Conservation (phyloP, 2,888 invertebrate species). For the Meandrusa payeni region DNA sequence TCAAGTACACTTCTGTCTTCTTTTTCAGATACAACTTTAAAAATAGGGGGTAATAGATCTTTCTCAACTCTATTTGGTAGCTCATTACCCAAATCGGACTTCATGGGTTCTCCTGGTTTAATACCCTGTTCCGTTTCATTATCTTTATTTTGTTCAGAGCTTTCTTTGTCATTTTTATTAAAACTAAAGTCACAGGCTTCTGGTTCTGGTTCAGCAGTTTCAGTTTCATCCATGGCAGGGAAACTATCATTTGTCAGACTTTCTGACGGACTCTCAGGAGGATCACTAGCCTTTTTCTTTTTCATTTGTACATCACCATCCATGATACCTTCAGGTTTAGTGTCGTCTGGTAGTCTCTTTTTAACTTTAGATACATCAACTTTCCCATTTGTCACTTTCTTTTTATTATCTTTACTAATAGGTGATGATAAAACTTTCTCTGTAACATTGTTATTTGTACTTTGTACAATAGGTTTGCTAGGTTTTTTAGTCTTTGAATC, state of each 20-base stretch:
- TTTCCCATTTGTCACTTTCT: constrained; percentile 72
- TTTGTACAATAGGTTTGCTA: constrained; percentile 57
- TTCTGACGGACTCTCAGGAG: constrained; percentile 89
- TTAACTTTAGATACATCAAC: constrained; percentile 79
- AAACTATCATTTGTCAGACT: constrained; percentile 93
- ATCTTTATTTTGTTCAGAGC: constrained; percentile 60
- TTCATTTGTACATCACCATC: constrained; percentile 82
- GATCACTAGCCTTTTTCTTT: constrained; percentile 73
- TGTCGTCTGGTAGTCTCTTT: constrained; percentile 79
- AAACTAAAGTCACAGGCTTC: constrained; percentile 75
- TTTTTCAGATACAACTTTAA: constrained; percentile 55
- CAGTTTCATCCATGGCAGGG: constrained; percentile 87
- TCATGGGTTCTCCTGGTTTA: constrained; percentile 60
- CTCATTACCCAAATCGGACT: constrained; percentile 55
- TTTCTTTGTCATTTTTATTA: constrained; percentile 68
- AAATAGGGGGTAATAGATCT: constrained; percentile 54
- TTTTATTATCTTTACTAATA: constrained; percentile 63
- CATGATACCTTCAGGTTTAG: constrained; percentile 81
- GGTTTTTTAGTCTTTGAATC: constrained; percentile 66
- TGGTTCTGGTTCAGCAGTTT: constrained; percentile 73
- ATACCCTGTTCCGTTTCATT: constrained; percentile 47
- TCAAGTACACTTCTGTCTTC: constrained; percentile 64
- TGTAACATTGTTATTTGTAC: constrained; percentile 63
- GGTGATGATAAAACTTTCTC: constrained; percentile 68
- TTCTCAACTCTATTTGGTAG: constrained; percentile 61